phyloP scores from a whole-genome alignment of 2,113 vertebrate genomes.

The Cebidichthys violaceus region DNA sequence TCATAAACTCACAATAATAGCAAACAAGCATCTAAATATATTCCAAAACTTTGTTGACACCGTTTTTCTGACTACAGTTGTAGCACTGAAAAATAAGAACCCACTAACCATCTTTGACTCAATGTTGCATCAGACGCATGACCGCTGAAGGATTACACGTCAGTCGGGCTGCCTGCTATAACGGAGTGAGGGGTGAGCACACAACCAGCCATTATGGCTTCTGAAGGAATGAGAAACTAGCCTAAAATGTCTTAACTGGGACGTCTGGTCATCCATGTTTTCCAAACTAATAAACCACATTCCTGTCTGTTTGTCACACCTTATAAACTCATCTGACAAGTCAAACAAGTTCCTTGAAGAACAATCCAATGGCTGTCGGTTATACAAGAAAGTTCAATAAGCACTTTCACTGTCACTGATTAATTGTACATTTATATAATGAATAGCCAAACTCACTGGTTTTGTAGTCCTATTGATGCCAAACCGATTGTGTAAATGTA shows the following conservation, averaged over 20 bases:
- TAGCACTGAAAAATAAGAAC: slow-evolving; percentile 62
- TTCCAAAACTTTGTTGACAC: slow-evolving; percentile 64
- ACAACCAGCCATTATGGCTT: slow-evolving; percentile 66
- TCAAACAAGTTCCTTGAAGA: slow-evolving; percentile 39
- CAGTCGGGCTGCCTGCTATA: slow-evolving; percentile 56
- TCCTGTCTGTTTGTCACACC: slow-evolving; percentile 43
- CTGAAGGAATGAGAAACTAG: slow-evolving; percentile 64
- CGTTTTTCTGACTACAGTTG: slow-evolving; percentile 42
- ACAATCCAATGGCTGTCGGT: slow-evolving; percentile 18
- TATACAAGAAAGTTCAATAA: neutral
- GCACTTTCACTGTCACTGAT: slow-evolving; percentile 6
- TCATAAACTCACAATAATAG: slow-evolving; percentile 16
- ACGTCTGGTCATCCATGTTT: slow-evolving; percentile 60
- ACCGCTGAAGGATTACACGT: slow-evolving; percentile 66
- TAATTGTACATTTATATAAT: neutral
- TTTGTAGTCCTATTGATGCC: neutral
- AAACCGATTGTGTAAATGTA: neutral
- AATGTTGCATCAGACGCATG: slow-evolving; percentile 76
- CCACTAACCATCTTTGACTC: slow-evolving; percentile 70
- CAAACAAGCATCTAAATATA: slow-evolving; percentile 6
- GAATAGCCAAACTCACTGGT: neutral
- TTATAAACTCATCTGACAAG: slow-evolving; percentile 49
- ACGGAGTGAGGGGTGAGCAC: slow-evolving; percentile 39
- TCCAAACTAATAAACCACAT: slow-evolving; percentile 42
- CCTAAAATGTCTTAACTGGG: slow-evolving; percentile 46